These are phyloP conservation scores for Lagopus leucura DNA, from an alignment of 2,113 vertebrate genomes.

Conservation along the genomic window DNA sequence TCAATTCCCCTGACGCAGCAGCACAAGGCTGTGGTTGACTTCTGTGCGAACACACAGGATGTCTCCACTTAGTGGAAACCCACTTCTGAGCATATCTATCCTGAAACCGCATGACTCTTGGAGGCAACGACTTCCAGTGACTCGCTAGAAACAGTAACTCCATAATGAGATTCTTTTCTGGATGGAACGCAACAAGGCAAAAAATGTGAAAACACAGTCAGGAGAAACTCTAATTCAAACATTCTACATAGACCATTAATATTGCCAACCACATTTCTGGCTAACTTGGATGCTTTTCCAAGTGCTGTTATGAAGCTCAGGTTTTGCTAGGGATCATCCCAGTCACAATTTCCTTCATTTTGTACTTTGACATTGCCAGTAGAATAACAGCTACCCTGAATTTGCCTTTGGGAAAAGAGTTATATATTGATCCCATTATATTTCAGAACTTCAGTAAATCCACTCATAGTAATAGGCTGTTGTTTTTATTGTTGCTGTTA, in stretches of 20 bases:
- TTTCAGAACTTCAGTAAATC: neutral
- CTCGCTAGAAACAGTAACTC: neutral
- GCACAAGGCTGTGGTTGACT: neutral
- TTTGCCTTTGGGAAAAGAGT: neutral
- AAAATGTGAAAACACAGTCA: neutral
- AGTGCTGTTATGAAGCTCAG: neutral
- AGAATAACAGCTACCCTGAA: neutral
- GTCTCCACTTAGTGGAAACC: constrained; percentile 31
- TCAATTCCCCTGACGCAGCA: constrained; percentile 18
- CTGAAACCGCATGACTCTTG: neutral
- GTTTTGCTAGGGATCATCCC: neutral
- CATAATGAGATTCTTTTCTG: neutral
- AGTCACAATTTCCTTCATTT: neutral
- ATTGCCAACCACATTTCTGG: neutral
- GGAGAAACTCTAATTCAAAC: neutral
- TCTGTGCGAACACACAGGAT: neutral
- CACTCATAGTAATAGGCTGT: neutral
- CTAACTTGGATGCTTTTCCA: neutral
- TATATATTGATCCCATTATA: neutral
- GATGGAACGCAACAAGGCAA: neutral
- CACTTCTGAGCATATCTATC: neutral
- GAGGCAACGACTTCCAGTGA: neutral
- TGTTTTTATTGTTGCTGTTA: neutral
- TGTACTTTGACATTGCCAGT: neutral
- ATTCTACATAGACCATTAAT: neutral